phyloP scores from a whole-genome alignment of 2,888 invertebrate species.

The Matsumyia berberina region DNA sequence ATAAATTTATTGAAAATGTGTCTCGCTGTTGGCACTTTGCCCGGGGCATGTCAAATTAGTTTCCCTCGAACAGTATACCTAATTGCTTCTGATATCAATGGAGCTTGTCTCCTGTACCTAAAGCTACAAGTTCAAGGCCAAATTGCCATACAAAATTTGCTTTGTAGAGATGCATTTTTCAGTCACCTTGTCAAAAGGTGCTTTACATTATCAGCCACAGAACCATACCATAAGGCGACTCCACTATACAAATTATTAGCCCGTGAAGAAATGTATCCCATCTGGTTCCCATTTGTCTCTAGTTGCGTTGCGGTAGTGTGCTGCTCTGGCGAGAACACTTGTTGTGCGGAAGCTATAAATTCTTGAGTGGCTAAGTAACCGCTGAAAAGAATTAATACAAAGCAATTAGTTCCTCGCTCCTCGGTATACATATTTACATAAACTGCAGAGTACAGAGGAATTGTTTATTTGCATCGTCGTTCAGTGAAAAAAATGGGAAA shows the following conservation, averaged over 20 bases:
- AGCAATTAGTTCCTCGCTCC: conserved; percentile 36
- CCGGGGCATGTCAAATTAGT: too few species aligned
- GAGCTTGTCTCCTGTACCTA: too few species aligned
- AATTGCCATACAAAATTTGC: too few species aligned
- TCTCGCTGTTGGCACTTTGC: too few species aligned
- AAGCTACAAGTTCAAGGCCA: too few species aligned
- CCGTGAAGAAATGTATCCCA: conserved; percentile 17
- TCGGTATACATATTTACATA: conserved; percentile 44
- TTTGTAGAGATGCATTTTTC: too few species aligned
- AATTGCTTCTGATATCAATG: too few species aligned
- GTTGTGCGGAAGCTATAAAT: conserved; percentile 48
- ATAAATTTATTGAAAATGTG: too few species aligned
- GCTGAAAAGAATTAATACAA: conserved; percentile 14
- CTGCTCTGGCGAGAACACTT: conserved; percentile 9
- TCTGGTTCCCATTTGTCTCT: conserved; percentile 22
- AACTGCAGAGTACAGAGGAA: conserved; percentile 8
- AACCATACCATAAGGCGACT: background rate
- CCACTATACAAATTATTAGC: background rate
- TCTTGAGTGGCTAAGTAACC: conserved; percentile 16
- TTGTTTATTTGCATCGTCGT: background rate
- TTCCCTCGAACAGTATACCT: too few species aligned
- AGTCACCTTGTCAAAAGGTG: too few species aligned
- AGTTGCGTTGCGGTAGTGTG: conserved; percentile 8
- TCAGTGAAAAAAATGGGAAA: background rate
- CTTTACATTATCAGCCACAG: background rate